These are phyloP conservation scores for Anodontia alba DNA, from an alignment of 2,888 invertebrate genomes.

Conservation along the genomic window DNA sequence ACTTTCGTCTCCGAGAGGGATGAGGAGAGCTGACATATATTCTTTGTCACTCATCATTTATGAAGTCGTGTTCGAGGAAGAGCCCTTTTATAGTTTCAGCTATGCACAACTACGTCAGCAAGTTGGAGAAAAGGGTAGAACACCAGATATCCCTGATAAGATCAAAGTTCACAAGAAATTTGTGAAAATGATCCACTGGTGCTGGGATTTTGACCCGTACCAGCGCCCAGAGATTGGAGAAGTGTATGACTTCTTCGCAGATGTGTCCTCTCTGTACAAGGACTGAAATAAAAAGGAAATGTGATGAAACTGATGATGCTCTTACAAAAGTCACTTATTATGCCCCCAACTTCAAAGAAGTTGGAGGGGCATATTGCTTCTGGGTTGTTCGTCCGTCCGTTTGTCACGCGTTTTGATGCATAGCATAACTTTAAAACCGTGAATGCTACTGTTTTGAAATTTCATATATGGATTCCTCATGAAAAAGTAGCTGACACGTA, in stretches of 20 bases:
- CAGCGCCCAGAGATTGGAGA: neutral
- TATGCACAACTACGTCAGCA: conserved; percentile 49
- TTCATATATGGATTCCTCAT: too few relatives aligned
- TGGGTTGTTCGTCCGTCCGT: too few relatives aligned
- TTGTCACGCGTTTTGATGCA: too few relatives aligned
- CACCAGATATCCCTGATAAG: conserved; percentile 26
- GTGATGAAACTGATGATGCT: too few relatives aligned
- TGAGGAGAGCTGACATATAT: conserved; percentile 58
- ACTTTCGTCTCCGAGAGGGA: conserved; percentile 21
- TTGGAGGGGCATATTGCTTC: too few relatives aligned
- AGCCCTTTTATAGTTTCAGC: conserved; percentile 54
- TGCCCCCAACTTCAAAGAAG: too few relatives aligned
- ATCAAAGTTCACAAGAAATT: neutral
- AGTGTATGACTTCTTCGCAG: neutral
- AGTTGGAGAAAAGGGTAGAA: conserved; percentile 42
- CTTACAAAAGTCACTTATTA: too few relatives aligned
- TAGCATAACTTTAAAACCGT: too few relatives aligned
- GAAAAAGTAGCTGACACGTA: too few relatives aligned
- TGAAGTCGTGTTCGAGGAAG: conserved; percentile 54
- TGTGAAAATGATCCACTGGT: neutral
- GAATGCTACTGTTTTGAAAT: too few relatives aligned
- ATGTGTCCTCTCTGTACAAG: neutral
- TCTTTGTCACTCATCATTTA: conserved; percentile 50
- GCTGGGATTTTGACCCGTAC: neutral
- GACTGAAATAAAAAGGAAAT: too few relatives aligned